These are phyloP conservation scores for Aplochiton taeniatus DNA, from an alignment of 2,797 vertebrate genomes.

Conservation along the genomic window DNA sequence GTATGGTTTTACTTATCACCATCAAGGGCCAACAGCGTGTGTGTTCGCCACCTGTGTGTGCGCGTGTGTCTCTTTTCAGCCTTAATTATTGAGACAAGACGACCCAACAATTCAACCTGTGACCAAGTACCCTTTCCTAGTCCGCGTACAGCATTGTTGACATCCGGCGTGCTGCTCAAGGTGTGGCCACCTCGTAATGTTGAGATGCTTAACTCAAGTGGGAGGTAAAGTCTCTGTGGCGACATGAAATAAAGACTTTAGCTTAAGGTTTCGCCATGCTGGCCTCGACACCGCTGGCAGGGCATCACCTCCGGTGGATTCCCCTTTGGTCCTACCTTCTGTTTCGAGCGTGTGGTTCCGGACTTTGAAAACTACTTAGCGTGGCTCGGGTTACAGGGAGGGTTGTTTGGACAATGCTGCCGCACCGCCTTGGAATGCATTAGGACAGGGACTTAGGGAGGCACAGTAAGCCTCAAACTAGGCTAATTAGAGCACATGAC, in stretches of 20 bases:
- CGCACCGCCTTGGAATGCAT: conserved; percentile 10
- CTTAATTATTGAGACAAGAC: not conserved
- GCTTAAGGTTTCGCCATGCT: no score
- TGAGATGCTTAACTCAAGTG: not conserved
- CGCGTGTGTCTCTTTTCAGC: not conserved
- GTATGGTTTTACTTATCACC: not conserved
- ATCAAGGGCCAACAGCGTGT: not conserved
- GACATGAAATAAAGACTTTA: not conserved
- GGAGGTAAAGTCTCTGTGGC: not conserved
- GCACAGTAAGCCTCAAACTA: conserved; percentile 27
- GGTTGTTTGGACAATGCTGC: not conserved
- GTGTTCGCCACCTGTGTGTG: not conserved
- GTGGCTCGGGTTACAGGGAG: not conserved
- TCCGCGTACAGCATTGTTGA: not conserved
- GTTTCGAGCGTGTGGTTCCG: not conserved
- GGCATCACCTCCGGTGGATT: not conserved
- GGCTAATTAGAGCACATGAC: conserved; percentile 25
- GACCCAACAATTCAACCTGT: not conserved
- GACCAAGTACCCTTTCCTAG: not conserved
- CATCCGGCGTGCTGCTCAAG: not conserved
- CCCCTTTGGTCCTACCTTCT: not conserved
- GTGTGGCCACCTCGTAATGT: not conserved
- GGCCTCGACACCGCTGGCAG: no score
- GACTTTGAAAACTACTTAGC: no score
- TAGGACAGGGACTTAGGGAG: conserved; percentile 15